These are phyloP conservation scores for Baccha elongata DNA, from an alignment of 2,888 invertebrate species.

Conservation along the genomic window DNA sequence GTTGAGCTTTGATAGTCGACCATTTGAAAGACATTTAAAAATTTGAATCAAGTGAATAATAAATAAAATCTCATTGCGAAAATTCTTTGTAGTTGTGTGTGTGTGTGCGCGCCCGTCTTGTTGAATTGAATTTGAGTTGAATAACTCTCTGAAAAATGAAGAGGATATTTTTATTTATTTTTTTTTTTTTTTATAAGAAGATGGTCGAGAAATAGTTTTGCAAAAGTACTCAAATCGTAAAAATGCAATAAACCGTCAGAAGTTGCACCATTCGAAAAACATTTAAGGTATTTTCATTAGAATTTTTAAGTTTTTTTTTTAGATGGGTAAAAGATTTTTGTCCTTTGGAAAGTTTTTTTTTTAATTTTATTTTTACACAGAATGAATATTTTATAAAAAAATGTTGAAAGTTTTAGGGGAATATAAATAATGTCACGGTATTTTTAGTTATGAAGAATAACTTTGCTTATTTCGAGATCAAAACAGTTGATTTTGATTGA, in stretches of 20 bases:
- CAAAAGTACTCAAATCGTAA: slow-evolving; percentile 56
- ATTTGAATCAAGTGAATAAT: slow-evolving; percentile 72
- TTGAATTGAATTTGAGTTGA: slow-evolving; percentile 3
- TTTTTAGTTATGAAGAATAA: too few species aligned
- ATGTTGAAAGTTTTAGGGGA: too few species aligned
- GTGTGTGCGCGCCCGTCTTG: not conserved
- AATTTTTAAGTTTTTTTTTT: not conserved
- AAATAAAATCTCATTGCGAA: slow-evolving; percentile 61
- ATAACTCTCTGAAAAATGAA: slow-evolving; percentile 7
- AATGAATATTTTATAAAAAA: too few species aligned
- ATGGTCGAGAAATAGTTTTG: slow-evolving; percentile 31
- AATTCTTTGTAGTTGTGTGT: slow-evolving; percentile 16
- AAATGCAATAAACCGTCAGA: slow-evolving; percentile 58
- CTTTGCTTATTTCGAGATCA: too few species aligned
- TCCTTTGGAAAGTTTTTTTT: too few species aligned
- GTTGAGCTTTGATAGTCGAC: slow-evolving; percentile 58
- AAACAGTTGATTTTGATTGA: too few species aligned
- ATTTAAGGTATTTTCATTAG: slow-evolving; percentile 15
- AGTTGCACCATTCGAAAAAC: slow-evolving; percentile 36
- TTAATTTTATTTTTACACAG: too few species aligned
- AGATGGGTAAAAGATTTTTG: too few species aligned
- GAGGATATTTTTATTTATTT: not conserved
- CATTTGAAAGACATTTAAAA: slow-evolving; percentile 70
- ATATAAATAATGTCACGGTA: too few species aligned
- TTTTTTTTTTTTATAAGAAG: not conserved